Evolutionary conservation across 2,113 vertebrate genomes (phyloP), one percentile per base, ranked within the genome.

Genomic region (Tichodroma muraria): DNA sequence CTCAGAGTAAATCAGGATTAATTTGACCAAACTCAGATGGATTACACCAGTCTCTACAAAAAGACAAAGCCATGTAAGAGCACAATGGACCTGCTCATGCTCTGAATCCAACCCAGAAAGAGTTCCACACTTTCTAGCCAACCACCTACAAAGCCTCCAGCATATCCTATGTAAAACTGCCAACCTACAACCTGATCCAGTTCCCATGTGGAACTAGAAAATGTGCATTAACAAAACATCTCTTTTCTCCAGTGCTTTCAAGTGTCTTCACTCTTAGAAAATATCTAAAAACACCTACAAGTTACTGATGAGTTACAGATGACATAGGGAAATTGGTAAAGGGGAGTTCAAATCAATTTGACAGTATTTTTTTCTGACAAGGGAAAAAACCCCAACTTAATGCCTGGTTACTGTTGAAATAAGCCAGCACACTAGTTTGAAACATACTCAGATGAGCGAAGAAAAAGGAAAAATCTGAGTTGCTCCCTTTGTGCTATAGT

Each of bases 301-400:
- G 56, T 57, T 76, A 57, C 77, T 27, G 37, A 61, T 75, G 53
- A 72, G 33, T 45, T 88, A 70, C 2, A 90, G 68, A 70, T 82
- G 61, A 83, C 42, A 65, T 8, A 35, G 37, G 76, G 87, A 95
- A 96, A 95, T 8, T 72, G 65, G 68, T 90, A 83, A 87, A 86
- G 42, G 83, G 61, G 83, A 71, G 63, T 57, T 69, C 49, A 88
- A 93, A 92, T 77, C 85, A 94, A 80, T 64, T 57, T 38, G 40
- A 35, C 75, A 45, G 77, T 52, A 24, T 69, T 93, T 89, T 80
- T 91, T 89, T 91, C 90, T 95, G 57, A 86, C 37, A 65, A 75
- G 78, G 49, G 57, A 86, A 88, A 57, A 80, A 68, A 60, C 0
- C 14, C 35, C 23, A 71, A 75, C 63, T 95, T 90, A 82, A 66